Evolutionary conservation across 2,797 vertebrate genomes (phyloP).

Genomic region (Spinus olivaceus): DNA sequence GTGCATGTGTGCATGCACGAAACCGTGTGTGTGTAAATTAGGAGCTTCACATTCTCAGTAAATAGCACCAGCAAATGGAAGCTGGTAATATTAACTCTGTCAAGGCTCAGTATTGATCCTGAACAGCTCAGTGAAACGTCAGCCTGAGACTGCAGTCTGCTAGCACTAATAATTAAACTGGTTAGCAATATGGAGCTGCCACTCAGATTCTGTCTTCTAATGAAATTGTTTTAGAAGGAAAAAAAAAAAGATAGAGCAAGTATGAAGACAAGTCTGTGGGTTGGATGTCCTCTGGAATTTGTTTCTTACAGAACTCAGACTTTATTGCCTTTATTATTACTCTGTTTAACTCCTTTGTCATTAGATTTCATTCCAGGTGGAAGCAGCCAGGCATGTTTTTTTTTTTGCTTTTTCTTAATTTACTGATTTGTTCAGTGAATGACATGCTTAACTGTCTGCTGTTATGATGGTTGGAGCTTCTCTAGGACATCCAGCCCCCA

Average conservation of each 20-base stretch:
- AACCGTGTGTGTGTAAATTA: slow-evolving; percentile 36
- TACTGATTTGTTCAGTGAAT: neutral
- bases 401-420: neutral
- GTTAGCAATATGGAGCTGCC: slow-evolving; percentile 66
- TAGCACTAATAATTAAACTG: slow-evolving; percentile 63
- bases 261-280: neutral
- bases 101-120: slow-evolving; percentile 62
- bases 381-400: neutral
- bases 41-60: slow-evolving; percentile 50
- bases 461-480: neutral
- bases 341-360: slow-evolving; percentile 1
- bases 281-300: slow-evolving; percentile 4
- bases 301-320: neutral
- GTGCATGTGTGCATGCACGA: neutral
- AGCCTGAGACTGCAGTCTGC: slow-evolving; percentile 26
- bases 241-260: neutral
- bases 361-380: neutral
- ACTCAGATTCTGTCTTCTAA: slow-evolving; percentile 41
- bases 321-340: slow-evolving; percentile 32
- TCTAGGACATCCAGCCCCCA: neutral
- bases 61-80: slow-evolving; percentile 63
- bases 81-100: slow-evolving; percentile 63
- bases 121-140: slow-evolving; percentile 41
- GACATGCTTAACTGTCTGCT: neutral
- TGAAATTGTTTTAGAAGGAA: neutral